Conservation (phyloP, 2,888 invertebrate genomes). For the Eulithis prunata region DNA sequence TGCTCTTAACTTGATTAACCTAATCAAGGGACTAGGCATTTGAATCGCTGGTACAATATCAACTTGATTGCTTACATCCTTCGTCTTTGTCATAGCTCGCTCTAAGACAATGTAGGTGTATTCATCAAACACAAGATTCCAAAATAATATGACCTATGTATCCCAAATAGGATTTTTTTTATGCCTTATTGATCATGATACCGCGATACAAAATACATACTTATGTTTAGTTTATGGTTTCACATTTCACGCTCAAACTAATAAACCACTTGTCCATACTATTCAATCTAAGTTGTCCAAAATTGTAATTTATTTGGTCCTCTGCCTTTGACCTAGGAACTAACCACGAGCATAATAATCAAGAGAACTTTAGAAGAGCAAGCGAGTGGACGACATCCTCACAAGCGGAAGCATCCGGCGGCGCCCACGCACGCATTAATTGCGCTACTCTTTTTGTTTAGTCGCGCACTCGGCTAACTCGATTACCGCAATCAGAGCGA, state of each 20-base stretch:
- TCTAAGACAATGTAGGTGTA: constrained; percentile 2
- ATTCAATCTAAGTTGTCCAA: no score
- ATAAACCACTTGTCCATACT: no score
- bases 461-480: constrained; percentile 73
- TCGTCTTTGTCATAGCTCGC: constrained; percentile 24
- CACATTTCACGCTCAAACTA: no score
- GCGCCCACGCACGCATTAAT: constrained; percentile 76
- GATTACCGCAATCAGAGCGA: constrained; percentile 79
- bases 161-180: no score
- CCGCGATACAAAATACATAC: no score
- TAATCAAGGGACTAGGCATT: constrained; percentile 48
- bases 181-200: no score
- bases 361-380: constrained; percentile 12
- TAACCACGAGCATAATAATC: neutral
- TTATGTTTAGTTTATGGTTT: no score
- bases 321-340: neutral
- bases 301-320: neutral
- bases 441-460: constrained; percentile 79
- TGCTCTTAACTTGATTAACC: constrained; percentile 58
- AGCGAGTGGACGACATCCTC: constrained; percentile 30
- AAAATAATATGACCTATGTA: no score
- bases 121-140: neutral
- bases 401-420: constrained; percentile 67
- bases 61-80: constrained; percentile 45
- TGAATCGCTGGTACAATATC: constrained; percentile 42